Percentiles rank a stretch among this genome's conserved stretches.
These are phyloP conservation scores for Perca schrenkii DNA, from an alignment of 2,113 vertebrate genomes.

Conservation along the genomic window DNA sequence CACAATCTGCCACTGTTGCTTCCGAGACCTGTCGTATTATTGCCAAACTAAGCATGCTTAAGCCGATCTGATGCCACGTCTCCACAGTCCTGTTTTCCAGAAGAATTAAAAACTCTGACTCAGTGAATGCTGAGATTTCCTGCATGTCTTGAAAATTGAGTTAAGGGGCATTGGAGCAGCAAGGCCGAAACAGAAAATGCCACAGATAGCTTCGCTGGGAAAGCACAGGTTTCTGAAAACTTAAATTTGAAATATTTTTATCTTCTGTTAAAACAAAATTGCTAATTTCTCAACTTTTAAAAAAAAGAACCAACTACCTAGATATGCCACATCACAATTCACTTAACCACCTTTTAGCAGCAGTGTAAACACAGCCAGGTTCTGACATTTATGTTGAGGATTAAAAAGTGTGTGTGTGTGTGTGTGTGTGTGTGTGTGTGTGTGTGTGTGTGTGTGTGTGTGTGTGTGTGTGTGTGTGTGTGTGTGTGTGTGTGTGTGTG, in stretches of 20 bases:
- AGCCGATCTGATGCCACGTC: constrained; percentile 52
- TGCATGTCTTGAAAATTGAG: not conserved
- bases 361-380: constrained; percentile 20
- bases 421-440: no score
- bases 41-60: constrained; percentile 66
- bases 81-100: constrained; percentile 24
- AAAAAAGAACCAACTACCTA: not conserved
- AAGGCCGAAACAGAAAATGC: not conserved
- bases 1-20: constrained; percentile 62
- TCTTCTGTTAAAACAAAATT: not conserved
- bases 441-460: no score
- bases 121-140: not conserved
- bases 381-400: constrained; percentile 3
- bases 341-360: not conserved
- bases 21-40: constrained; percentile 55
- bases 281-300: not conserved
- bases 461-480: no score
- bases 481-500: not conserved
- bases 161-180: not conserved
- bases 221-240: not conserved
- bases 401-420: constrained; percentile 29
- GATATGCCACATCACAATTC: not conserved
- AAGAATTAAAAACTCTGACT: constrained; percentile 3
- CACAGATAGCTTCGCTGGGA: not conserved
- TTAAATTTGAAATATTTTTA: not conserved